Base-by-base conservation (phyloP, 2,113 vertebrate genomes). In the Halcyon malimbica region DNA sequence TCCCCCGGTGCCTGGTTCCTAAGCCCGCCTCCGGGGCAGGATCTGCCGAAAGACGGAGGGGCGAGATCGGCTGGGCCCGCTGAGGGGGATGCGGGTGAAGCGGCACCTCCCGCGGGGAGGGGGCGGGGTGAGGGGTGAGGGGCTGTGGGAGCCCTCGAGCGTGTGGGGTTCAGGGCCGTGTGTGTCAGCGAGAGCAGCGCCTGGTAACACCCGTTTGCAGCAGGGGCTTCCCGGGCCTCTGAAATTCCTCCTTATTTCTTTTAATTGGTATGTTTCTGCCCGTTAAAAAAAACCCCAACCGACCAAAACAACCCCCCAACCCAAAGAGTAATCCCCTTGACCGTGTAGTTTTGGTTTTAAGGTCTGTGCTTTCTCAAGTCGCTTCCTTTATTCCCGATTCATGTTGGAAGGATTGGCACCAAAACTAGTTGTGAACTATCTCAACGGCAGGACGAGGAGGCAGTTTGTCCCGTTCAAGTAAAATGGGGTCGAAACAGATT, bases 401-500 rank as follows among this genome's bases (percentile, higher is more conserved):
- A 15, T 8, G 0, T 8, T 1, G 2, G 35, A 3, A 50, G 41
- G 42, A 37, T 71, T 57, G 13, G 8, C 28, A 9, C 20, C 24
- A 3, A 33, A 16, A 7, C 2, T 3, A 29, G 5, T 16, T 6
- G 17, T 20, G 86, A 3, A 1, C 10, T 84, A 1, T 83, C 16
- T 33, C 29, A 3, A 1, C 33, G 39, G 7, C 83, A 68, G 95
- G 46, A 11, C 37, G 0, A 50, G 23, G 50, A 59, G 41, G 23
- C 6, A 3, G 16, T 7, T 44, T 21, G 0, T 7, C 18, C 48
- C 16, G 0, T 8, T 13, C 0, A 1, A 2, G 60, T 7, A 82
- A 90, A 39, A 99, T 99, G 99, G 98, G 98, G 1, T 97, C 96
- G 31, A 99, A 97, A 57, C 98, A 98, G 85, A 99, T 99, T 76